phyloP scores from a whole-genome alignment of 2,113 vertebrate genomes.

The Misgurnus mizolepis region DNA sequence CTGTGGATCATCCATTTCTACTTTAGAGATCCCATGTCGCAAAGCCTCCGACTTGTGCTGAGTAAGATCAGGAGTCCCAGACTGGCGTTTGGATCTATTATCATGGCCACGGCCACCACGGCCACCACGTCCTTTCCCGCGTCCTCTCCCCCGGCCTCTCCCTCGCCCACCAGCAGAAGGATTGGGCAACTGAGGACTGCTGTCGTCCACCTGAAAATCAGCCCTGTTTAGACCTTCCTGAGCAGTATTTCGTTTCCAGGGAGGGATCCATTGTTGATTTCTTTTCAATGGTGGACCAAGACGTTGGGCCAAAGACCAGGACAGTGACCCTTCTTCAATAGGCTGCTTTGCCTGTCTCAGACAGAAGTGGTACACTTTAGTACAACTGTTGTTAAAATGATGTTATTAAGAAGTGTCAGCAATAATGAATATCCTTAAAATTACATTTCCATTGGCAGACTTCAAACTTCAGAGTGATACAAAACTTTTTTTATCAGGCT shows the following conservation, averaged over 20 bases:
- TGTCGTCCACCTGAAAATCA: background rate
- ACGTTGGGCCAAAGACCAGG: slow-evolving; percentile 11
- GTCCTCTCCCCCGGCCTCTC: background rate
- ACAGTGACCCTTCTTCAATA: background rate
- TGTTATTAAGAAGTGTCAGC: too few relatives aligned
- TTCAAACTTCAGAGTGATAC: too few relatives aligned
- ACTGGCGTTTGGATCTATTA: background rate
- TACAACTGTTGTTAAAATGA: too few relatives aligned
- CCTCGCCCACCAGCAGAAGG: slow-evolving; percentile 1
- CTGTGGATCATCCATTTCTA: background rate
- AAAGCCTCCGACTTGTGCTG: too few relatives aligned
- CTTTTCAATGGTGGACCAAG: slow-evolving; percentile 29
- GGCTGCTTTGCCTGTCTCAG: background rate
- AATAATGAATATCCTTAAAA: too few relatives aligned
- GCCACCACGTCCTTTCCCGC: background rate
- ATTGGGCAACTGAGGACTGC: background rate
- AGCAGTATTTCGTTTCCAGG: background rate
- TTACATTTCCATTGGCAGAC: too few relatives aligned
- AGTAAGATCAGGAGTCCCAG: background rate
- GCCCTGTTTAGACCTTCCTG: background rate
- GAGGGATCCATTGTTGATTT: background rate
- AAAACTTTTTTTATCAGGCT: too few relatives aligned
- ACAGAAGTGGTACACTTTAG: background rate
- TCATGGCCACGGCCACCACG: background rate
- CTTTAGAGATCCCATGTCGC: background rate